Conservation (phyloP, 1,140 invertebrate genomes). For the Drosophila teissieri region DNA sequence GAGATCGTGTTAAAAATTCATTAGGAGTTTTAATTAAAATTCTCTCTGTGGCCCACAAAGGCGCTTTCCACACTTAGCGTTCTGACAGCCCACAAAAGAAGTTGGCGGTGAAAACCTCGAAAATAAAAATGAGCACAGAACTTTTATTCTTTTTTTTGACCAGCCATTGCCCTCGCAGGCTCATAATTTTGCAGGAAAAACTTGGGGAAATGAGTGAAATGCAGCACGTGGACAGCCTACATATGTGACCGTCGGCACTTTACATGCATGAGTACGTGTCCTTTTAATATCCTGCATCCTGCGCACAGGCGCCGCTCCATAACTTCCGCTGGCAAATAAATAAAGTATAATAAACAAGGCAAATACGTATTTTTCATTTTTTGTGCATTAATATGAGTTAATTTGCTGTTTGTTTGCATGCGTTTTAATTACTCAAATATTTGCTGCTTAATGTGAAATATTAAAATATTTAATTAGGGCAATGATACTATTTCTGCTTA, state of each 20-base stretch:
- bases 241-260: slow-evolving; percentile 71
- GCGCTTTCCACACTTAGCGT: slow-evolving; percentile 41
- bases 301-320: slow-evolving; percentile 51
- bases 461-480: no score
- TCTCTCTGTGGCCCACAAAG: slow-evolving; percentile 40
- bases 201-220: slow-evolving; percentile 8
- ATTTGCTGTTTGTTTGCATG: neutral
- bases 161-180: slow-evolving; percentile 32
- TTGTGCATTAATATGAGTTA: neutral
- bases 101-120: slow-evolving; percentile 18
- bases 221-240: slow-evolving; percentile 48
- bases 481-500: no score
- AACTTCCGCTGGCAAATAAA: slow-evolving; percentile 71
- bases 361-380: slow-evolving; percentile 2
- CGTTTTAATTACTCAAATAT: slow-evolving; percentile 13
- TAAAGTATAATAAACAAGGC: slow-evolving; percentile 42
- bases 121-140: slow-evolving; percentile 22
- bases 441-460: neutral
- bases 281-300: slow-evolving; percentile 80
- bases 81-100: slow-evolving; percentile 39
- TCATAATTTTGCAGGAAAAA: slow-evolving; percentile 44
- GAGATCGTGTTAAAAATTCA: slow-evolving; percentile 72
- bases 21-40: slow-evolving; percentile 78
- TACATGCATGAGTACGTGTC: slow-evolving; percentile 76
- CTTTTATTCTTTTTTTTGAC: slow-evolving; percentile 17